A percentile compares a stretch with the other conserved stretches of the same genome.
Evolutionary conservation across 2,797 vertebrate species (phyloP).

Genomic region (Apodemus agrarius): DNA sequence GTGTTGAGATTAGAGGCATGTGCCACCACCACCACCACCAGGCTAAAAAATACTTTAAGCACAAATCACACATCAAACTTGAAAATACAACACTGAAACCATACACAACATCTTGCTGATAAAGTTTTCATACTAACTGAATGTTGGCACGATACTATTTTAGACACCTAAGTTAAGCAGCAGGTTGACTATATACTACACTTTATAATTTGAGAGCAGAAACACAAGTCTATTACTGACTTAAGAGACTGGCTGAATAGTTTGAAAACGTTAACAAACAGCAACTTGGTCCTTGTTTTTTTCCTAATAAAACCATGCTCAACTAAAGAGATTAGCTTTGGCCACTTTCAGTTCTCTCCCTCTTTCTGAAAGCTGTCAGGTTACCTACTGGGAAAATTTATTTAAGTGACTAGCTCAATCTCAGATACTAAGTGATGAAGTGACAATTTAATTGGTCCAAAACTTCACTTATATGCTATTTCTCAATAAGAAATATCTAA

Average conservation of each 20-base stretch:
- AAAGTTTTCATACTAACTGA: constrained; percentile 39
- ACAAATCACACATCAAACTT: constrained; percentile 32
- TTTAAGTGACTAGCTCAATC: constrained; percentile 17
- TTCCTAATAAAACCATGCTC: neutral
- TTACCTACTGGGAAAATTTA: neutral
- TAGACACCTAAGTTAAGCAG: neutral
- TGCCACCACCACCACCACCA: neutral
- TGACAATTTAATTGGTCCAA: neutral
- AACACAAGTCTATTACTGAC: neutral
- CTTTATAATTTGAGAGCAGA: constrained; percentile 27
- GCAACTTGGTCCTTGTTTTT: neutral
- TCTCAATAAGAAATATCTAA: constrained; percentile 26
- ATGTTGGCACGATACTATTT: neutral
- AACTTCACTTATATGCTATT: constrained; percentile 45
- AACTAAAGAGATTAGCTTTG: constrained; percentile 43
- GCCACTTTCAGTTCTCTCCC: neutral
- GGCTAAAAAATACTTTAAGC: neutral
- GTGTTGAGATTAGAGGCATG: neutral
- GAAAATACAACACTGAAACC: neutral
- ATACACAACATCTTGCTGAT: constrained; percentile 8
- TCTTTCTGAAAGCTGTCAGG: neutral
- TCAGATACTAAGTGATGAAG: constrained; percentile 35
- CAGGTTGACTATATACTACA: neutral
- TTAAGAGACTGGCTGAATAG: neutral
- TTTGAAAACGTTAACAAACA: constrained; percentile 15